Conservation (phyloP, 2,888 invertebrate genomes). For the Parapristionchus giblindavisi region DNA sequence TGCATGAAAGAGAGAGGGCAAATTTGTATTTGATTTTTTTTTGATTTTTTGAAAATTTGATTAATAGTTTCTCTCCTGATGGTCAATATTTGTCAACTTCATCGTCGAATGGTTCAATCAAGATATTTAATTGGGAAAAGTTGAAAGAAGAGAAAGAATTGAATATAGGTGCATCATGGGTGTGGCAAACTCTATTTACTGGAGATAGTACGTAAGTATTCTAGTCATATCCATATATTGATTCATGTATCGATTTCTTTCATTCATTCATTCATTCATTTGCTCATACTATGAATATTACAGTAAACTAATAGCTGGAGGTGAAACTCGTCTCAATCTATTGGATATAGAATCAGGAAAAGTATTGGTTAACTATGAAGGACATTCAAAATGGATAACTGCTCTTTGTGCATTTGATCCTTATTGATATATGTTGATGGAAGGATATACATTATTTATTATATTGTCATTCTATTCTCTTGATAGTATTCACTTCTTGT, state of each 20-base stretch:
- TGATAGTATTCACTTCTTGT: no score
- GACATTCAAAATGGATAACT: constrained; percentile 63
- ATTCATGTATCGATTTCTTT: no score
- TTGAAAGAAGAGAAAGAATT: constrained; percentile 7
- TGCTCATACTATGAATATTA: constrained; percentile 2
- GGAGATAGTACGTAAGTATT: no score
- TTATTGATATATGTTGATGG: no score
- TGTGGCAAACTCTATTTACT: constrained; percentile 5
- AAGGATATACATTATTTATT: no score
- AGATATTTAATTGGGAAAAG: background rate
- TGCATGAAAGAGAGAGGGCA: background rate
- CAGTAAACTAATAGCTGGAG: constrained; percentile 6
- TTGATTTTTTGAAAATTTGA: background rate
- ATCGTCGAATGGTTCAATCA: background rate
- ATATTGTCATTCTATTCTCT: no score
- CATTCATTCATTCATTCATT: no score
- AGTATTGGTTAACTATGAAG: constrained; percentile 41
- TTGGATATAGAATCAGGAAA: background rate
- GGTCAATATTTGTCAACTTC: background rate
- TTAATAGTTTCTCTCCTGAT: constrained; percentile 22
- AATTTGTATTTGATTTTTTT: background rate
- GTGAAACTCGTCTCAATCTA: background rate
- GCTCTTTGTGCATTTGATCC: constrained; percentile 51
- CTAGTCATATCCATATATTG: no score
- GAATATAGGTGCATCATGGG: background rate